Evolutionary conservation across 1,140 invertebrate genomes (phyloP).

Genomic region (Brachionus calyciflorus): DNA sequence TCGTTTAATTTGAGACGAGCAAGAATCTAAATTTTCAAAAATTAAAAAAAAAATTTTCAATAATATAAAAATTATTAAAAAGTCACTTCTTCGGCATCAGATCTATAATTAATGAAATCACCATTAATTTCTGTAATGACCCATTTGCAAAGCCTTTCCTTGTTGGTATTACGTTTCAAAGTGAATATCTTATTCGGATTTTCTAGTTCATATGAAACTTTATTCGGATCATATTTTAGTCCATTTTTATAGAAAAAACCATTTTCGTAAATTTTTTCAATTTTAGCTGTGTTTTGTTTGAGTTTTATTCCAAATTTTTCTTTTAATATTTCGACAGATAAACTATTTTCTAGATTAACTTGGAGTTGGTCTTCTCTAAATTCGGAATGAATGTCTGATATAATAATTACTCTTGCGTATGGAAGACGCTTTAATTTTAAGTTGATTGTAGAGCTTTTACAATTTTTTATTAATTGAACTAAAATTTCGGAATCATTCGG

Average conservation of each 20-base stretch:
- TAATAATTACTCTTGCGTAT: conserved; percentile 3
- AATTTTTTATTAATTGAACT: background rate
- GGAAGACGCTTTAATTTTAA: conserved; percentile 7
- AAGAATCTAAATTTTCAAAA: conserved; percentile 1
- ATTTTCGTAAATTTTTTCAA: conserved; percentile 5
- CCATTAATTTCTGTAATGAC: conserved; percentile 38
- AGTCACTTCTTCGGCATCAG: conserved; percentile 6
- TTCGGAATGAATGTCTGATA: background rate
- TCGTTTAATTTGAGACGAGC: conserved; percentile 22
- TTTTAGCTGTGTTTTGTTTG: conserved; percentile 29
- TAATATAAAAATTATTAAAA: too few relatives aligned
- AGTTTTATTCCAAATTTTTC: conserved; percentile 10
- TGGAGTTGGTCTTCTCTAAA: background rate
- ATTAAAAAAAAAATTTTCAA: background rate
- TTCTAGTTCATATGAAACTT: conserved; percentile 9
- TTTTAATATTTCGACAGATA: conserved; percentile 28
- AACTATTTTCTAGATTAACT: conserved; percentile 24
- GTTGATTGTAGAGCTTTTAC: background rate
- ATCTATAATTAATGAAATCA: conserved; percentile 31
- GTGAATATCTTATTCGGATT: conserved; percentile 14
- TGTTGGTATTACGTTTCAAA: background rate
- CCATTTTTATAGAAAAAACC: conserved; percentile 22
- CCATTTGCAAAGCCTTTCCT: conserved; percentile 24
- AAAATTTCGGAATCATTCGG: background rate
- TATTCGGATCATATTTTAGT: conserved; percentile 26